Base-by-base conservation (phyloP, 2,797 vertebrate genomes). In the Sebastes alutus region DNA sequence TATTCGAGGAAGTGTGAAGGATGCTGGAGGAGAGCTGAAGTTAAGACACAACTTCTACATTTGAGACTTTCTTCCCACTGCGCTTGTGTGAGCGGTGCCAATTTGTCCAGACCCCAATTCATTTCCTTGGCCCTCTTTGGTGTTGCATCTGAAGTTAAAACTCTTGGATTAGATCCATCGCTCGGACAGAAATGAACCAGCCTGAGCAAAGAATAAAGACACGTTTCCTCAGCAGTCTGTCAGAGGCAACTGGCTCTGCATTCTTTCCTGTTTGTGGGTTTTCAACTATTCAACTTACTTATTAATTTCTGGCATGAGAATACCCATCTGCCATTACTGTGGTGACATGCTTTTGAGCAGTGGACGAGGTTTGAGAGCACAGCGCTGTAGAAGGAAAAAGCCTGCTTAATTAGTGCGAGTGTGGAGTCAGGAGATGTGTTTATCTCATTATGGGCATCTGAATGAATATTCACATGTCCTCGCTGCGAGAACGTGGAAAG, bases 271-370 rank as follows among this genome's bases (percentile, higher is more conserved):
- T 88, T 90, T 90, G 66, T 83, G 58, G 84, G 35, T 81, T 71
- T 85, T 89, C 70, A 86, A 89, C 74, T 74, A 65, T 84, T 89
- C 49, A 65, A 81, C 72, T 81, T 70, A 75, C 35, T 85, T 91
- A 76, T 90, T 92, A 90, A 77, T 88, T 91, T 89, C 78, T 85
- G 84, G 81, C 88, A 80, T 52, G 35, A 87, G 74, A 91, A 83
- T 77, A 91, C 83, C 94, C 93, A 94, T 95, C 94, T 95, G 93
- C 92, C 84, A 87, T 92, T 75, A 86, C 94, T 81, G 88, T 85
- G 75, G 88, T 90, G 94, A 94, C 92, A 89, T 63, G 72, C 85
- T 92, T 92, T 88, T 91, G 78, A 92, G 91, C 67, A 69, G 75
- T 77, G 82, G 88, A 94, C 68, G 80, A 78, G 84, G 80, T 89